Evolutionary conservation across 2,797 vertebrate genomes (phyloP).

Genomic region (Liparis tanakae): DNA sequence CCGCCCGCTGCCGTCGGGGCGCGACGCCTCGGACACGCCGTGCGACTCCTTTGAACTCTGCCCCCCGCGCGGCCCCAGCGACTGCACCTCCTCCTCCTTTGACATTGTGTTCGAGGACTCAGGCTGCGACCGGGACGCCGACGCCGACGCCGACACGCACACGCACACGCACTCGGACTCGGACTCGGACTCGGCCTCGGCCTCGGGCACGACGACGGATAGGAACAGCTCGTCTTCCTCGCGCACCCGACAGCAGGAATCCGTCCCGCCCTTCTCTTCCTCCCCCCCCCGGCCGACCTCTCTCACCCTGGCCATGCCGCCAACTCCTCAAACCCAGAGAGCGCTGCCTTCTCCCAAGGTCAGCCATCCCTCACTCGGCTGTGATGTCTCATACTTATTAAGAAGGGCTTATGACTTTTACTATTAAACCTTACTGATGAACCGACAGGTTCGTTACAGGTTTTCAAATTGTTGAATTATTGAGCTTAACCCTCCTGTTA

Average conservation of each 20-base stretch:
- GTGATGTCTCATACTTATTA: not conserved
- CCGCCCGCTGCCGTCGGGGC: slow-evolving; percentile 75
- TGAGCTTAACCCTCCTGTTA: not conserved
- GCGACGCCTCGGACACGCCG: slow-evolving; percentile 82
- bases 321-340: slow-evolving; percentile 68
- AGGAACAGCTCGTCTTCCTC: slow-evolving; percentile 67
- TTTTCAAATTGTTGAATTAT: not conserved
- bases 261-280: slow-evolving; percentile 58
- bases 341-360: slow-evolving; percentile 89
- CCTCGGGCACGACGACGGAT: slow-evolving; percentile 40
- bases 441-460: not conserved
- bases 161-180: slow-evolving; percentile 63
- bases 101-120: slow-evolving; percentile 98
- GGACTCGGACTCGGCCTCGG: slow-evolving; percentile 46
- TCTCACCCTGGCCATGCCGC: slow-evolving; percentile 86
- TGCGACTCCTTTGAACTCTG: slow-evolving; percentile 86
- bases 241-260: slow-evolving; percentile 42
- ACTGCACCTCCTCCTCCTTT: slow-evolving; percentile 95
- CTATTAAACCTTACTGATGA: not conserved
- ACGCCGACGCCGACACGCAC: slow-evolving; percentile 65
- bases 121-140: slow-evolving; percentile 89
- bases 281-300: slow-evolving; percentile 88
- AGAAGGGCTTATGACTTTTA: not conserved
- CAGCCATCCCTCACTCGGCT: slow-evolving; percentile 2
- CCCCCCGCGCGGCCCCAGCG: slow-evolving; percentile 80